These are phyloP conservation scores for Vipera latastei DNA, from an alignment of 2,797 vertebrate species.

Conservation along the genomic window DNA sequence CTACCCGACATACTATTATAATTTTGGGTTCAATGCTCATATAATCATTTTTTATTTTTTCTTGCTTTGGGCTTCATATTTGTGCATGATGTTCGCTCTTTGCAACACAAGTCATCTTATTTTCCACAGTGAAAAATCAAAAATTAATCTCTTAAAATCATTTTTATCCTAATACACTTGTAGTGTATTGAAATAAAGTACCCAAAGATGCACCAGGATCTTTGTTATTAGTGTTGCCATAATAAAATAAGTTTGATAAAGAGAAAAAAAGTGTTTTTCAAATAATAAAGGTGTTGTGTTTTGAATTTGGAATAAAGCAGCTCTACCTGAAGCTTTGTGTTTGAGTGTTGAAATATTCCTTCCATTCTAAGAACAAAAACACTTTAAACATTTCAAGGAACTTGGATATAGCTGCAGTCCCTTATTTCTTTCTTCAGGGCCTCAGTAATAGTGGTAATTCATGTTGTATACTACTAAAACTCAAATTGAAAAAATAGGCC, in stretches of 20 bases:
- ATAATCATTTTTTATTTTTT: slow-evolving; percentile 47
- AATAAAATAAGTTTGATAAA: neutral
- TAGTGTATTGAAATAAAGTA: slow-evolving; percentile 2
- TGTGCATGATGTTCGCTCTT: neutral
- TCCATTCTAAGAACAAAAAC: neutral
- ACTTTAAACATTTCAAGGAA: neutral
- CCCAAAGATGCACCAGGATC: neutral
- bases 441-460: neutral
- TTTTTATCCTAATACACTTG: slow-evolving; percentile 12
- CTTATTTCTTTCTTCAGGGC: neutral
- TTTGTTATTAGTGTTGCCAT: neutral
- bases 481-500: neutral
- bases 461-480: neutral
- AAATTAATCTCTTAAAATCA: neutral
- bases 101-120: neutral
- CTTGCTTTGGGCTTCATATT: slow-evolving; percentile 36
- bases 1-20: neutral
- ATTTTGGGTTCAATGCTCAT: slow-evolving; percentile 22
- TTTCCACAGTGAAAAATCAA: neutral
- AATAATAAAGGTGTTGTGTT: neutral
- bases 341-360: neutral
- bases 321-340: neutral
- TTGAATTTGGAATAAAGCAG: neutral
- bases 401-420: neutral
- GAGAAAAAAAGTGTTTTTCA: neutral